phyloP scores from a whole-genome alignment of 2,888 invertebrate genomes.

The Tetranychus truncatus region DNA sequence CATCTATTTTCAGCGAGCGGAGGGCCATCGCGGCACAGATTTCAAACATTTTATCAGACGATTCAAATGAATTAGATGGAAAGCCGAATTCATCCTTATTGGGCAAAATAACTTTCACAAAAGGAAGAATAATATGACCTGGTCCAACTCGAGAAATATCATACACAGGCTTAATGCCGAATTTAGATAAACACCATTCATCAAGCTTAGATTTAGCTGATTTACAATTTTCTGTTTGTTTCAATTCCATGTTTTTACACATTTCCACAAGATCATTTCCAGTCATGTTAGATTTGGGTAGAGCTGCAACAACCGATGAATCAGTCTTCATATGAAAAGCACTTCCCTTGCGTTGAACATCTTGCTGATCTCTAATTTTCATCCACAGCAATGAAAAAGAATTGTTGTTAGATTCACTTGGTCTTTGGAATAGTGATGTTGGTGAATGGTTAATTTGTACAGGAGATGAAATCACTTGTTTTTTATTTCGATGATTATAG shows the following conservation, averaged over 20 bases:
- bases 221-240: not conserved
- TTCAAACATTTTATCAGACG: not conserved
- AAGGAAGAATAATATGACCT: not conserved
- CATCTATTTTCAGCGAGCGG: not conserved
- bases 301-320: not conserved
- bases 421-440: not conserved
- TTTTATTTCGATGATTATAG: not conserved
- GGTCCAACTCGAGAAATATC: not conserved
- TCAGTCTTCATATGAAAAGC: not conserved
- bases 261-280: not conserved
- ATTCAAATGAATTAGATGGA: not conserved
- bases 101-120: not conserved
- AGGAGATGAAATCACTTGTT: not conserved
- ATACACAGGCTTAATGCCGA: not conserved
- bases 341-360: not conserved
- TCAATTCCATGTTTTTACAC: not conserved
- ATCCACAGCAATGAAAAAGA: not conserved
- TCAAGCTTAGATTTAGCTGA: not conserved
- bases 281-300: not conserved
- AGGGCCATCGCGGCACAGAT: not conserved
- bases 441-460: slow-evolving; percentile 3
- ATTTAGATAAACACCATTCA: not conserved
- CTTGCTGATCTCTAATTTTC: not conserved
- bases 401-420: not conserved
- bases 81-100: not conserved